phyloP scores from a whole-genome alignment of 2,113 vertebrate species.

The Xenopus borealis region DNA sequence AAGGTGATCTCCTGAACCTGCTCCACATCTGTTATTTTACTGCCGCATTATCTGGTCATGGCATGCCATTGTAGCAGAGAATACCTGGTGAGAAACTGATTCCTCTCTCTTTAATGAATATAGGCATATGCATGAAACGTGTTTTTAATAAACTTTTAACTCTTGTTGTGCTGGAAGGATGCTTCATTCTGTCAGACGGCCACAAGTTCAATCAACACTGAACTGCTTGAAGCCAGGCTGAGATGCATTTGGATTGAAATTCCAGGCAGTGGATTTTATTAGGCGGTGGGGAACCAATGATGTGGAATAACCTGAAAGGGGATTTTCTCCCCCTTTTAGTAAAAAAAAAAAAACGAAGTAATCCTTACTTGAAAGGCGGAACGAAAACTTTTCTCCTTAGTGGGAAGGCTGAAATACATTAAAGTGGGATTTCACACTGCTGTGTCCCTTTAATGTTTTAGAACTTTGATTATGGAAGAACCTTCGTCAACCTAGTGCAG shows the following conservation, averaged over 20 bases:
- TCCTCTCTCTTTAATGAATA: conserved; percentile 6
- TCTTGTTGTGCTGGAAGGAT: not conserved
- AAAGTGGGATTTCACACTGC: conserved; percentile 24
- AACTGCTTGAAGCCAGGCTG: not conserved
- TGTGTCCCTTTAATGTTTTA: conserved; percentile 11
- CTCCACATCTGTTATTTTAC: conserved; percentile 67
- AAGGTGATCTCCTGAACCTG: conserved; percentile 66
- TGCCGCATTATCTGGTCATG: conserved; percentile 42
- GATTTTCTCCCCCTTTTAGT: not conserved
- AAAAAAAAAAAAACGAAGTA: conserved; percentile 21
- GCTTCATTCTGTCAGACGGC: not conserved
- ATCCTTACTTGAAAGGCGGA: conserved; percentile 39
- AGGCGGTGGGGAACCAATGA: conserved; percentile 27
- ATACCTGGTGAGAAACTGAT: conserved; percentile 17
- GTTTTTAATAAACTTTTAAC: conserved; percentile 21
- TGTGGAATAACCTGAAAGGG: conserved; percentile 28
- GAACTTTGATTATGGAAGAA: not conserved
- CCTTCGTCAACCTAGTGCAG: not conserved
- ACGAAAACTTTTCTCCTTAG: conserved; percentile 18
- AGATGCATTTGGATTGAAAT: conserved; percentile 26
- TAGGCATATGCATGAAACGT: not conserved
- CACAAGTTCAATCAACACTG: not conserved
- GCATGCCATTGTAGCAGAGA: conserved; percentile 15
- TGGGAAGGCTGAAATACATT: conserved; percentile 13
- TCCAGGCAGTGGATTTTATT: conserved; percentile 13